Base-by-base conservation (phyloP, 2,797 vertebrate genomes). In the Trachurus trachurus region DNA sequence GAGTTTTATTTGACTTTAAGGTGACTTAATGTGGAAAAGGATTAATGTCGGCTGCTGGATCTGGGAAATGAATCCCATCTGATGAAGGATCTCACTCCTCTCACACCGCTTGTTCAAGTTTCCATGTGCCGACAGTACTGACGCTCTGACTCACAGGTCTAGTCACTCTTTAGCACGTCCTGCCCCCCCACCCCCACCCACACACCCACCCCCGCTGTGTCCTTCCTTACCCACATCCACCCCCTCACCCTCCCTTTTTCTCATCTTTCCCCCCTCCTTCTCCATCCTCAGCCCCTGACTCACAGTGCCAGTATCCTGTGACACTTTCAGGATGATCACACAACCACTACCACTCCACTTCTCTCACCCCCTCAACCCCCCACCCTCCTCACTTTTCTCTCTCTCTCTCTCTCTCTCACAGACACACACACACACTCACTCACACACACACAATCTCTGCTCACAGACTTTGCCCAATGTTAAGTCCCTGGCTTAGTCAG, bases 291-390 rank as follows among this genome's bases (percentile, higher is more conserved):
- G 82, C 85, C 80, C 80, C 83, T 95, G 94, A 95, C 88, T 96
- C 95, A 95, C 86, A 62, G 73, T 88, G 83, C 92, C 91, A 90
- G 91, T 90, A 94, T 94, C 84, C 79, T 85, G 89, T 92, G 89
- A 94, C 92, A 92, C 85, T 91, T 84, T 83, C 82, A 80, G 77
- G 70, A 92, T 88, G 88, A 91, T 86, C 81, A 87, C 84, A 84
- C 61, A 71, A 52, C 40, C 67, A 22, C n/a, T 40, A n/a, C 19
- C 34, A 19, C 21, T 26, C 56, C 40, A 39, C 29, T 11, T 9
- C 19, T 2, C 2, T 13, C 64, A 2, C 4, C 9, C 64, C 31
- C 5, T n/a, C 45, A 45, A 47, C 16, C 45, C 26, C 15, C 39
- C 26, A 1, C 4, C 12, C 26, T 6, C 44, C 31, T 60, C 17